These are phyloP conservation scores for Teleogryllus occipitalis DNA, from an alignment of 1,140 invertebrate genomes.

Conservation along the genomic window DNA sequence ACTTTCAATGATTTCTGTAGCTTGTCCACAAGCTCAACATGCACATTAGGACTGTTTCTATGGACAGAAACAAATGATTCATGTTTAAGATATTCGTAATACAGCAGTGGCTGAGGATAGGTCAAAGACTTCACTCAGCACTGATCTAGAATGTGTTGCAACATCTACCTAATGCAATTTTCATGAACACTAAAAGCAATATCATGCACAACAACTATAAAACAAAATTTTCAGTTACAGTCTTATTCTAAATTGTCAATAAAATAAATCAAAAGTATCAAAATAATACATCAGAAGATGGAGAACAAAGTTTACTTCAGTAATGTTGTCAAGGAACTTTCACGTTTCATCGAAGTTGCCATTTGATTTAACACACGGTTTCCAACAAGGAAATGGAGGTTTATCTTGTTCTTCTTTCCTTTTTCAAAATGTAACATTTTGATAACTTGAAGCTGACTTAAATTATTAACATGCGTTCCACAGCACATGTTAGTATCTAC, in stretches of 20 bases:
- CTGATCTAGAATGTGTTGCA: too few species aligned
- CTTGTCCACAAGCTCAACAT: conserved; percentile 61
- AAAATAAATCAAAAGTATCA: not conserved
- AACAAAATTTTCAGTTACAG: too few species aligned
- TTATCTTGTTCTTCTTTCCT: conserved; percentile 63
- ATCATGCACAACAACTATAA: too few species aligned
- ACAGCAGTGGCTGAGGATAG: too few species aligned
- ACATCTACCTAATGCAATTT: too few species aligned
- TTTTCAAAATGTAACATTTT: conserved; percentile 62
- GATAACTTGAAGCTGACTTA: conserved; percentile 62
- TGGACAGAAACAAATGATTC: conserved; percentile 24
- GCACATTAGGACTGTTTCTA: conserved; percentile 57
- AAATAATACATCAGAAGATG: not conserved
- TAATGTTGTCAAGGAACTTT: conserved; percentile 54
- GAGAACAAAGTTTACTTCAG: conserved; percentile 47
- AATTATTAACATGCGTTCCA: conserved; percentile 73
- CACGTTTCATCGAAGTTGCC: conserved; percentile 49
- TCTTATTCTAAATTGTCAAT: not conserved
- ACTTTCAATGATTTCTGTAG: conserved; percentile 56
- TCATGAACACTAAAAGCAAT: too few species aligned
- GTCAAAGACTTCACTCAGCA: too few species aligned
- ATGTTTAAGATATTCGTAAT: not conserved
- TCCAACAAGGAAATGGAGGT: conserved; percentile 63
- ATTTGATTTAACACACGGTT: conserved; percentile 53
- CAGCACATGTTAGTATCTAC: conserved; percentile 77